Evolutionary conservation across 2,113 vertebrate genomes (phyloP), one percentile per base, ranked within the genome.

Genomic region (Dicaeum eximium): DNA sequence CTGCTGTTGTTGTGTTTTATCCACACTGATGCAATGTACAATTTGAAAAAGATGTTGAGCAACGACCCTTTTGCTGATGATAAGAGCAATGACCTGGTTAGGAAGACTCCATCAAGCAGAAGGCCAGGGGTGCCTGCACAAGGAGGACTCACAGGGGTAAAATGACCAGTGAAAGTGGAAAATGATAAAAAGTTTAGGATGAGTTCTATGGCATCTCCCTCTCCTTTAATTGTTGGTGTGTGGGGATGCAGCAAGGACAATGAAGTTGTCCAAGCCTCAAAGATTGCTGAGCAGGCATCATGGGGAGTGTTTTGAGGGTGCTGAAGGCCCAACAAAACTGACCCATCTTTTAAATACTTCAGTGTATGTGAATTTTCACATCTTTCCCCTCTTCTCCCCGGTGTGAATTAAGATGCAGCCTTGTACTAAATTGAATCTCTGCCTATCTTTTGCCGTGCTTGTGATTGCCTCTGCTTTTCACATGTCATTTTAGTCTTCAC

Each of bases 11-110:
- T 83, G 73, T 86, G 93, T 94, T 97, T 94, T 6, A 1, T 67
- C 74, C 86, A 94, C 80, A 35, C 84, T 62, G 90, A 70, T 96
- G 83, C 81, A 88, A 96, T 81, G 79, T 70, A 80, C 93, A 91
- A 80, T 88, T 92, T 78, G 80, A 87, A 80, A 58, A 94, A 92
- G 33, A 60, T 74, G 80, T 90, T 96, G 93, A 95, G 95, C 97
- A 98, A 95, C 95, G 95, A 86, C 87, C 92, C 92, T 96, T 58
- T 87, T 95, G 72, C 90, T 96, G 95, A 94, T 10, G 24, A 86
- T 89, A 91, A 95, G 95, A 97, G 93, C 96, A 96, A 88, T 96
- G 97, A 91, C 90, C 94, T 95, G 79, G 72, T 97, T 96, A 93
- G 86, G 79, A 95, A n/a, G 74, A 90, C 74, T 97, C 89, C 88